phyloP scores from a whole-genome alignment of 2,888 invertebrate genomes.

The Oithona nana region DNA sequence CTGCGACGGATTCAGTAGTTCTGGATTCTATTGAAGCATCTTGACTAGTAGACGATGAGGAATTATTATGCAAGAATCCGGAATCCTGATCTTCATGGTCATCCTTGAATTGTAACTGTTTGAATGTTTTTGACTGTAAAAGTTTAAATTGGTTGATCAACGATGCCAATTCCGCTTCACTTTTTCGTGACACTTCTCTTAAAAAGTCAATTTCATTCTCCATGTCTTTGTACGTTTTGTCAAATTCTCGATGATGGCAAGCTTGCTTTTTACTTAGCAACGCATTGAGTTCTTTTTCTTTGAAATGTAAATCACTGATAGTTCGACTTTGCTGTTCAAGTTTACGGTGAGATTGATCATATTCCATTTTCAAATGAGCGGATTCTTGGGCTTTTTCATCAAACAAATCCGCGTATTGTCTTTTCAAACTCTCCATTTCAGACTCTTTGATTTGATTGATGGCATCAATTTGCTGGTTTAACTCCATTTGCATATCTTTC shows the following conservation, averaged over 20 bases:
- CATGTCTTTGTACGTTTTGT: background rate
- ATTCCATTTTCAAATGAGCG: background rate
- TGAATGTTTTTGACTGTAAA: too few species aligned
- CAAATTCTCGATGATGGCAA: background rate
- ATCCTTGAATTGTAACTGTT: too few species aligned
- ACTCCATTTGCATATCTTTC: background rate
- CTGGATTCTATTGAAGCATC: too few species aligned
- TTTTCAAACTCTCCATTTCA: background rate
- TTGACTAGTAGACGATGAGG: too few species aligned
- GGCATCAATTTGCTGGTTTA: background rate
- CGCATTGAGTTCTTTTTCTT: background rate
- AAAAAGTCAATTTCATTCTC: background rate
- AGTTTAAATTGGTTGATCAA: too few species aligned
- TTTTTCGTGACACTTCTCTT: background rate
- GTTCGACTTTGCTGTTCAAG: background rate
- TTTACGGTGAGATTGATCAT: background rate
- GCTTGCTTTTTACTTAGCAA: background rate
- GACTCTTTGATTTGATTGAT: background rate
- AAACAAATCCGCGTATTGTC: background rate
- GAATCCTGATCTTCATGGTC: too few species aligned
- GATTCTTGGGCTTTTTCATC: background rate
- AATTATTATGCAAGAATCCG: too few species aligned
- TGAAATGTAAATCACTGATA: background rate
- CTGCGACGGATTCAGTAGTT: too few species aligned
- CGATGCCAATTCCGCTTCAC: background rate